phyloP scores from a whole-genome alignment of 2,113 vertebrate species.

The Zosterops lateralis region DNA sequence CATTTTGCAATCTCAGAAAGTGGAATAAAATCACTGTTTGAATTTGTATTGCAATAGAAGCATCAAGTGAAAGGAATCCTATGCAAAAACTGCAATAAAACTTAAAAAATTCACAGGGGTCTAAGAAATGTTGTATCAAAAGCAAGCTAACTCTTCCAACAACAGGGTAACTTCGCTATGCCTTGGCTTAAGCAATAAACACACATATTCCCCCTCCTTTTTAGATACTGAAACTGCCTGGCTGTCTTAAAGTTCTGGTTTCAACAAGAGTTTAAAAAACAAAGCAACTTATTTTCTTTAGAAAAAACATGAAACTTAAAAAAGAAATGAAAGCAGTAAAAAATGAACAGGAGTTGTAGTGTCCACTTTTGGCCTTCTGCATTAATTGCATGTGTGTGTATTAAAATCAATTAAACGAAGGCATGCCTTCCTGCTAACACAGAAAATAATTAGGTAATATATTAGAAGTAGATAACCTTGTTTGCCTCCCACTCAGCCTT shows the following conservation, averaged over 20 bases:
- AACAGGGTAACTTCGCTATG: not conserved
- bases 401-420: conserved; percentile 1
- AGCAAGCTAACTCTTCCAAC: not conserved
- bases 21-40: not conserved
- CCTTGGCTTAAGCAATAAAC: not conserved
- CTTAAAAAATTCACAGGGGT: not conserved
- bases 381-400: not conserved
- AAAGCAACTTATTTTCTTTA: not conserved
- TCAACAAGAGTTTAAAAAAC: not conserved
- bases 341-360: not conserved
- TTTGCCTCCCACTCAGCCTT: conserved; percentile 60
- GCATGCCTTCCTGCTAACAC: not conserved
- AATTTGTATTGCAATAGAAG: not conserved
- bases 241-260: not conserved
- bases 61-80: not conserved
- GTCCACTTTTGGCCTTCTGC: not conserved
- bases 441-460: conserved; percentile 29
- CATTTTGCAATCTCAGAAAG: not conserved
- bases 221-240: not conserved
- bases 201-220: not conserved
- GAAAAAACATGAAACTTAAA: not conserved
- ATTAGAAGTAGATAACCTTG: conserved; percentile 65
- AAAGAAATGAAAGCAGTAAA: not conserved
- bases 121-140: not conserved
- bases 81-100: not conserved